Conservation (phyloP, 2,888 invertebrate genomes). For the Drosophila villosipedis region DNA sequence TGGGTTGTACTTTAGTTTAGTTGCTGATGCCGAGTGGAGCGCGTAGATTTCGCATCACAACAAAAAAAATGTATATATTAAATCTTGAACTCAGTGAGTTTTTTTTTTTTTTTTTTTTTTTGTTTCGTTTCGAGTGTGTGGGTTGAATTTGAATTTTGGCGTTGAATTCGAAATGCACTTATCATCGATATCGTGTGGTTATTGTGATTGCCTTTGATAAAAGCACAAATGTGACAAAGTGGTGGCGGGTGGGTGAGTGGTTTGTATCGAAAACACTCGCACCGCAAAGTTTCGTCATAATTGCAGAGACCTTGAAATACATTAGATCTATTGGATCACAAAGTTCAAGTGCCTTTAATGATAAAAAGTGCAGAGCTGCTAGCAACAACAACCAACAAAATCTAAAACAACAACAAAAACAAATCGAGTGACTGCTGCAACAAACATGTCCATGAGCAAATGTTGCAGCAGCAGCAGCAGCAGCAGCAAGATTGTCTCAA, state of each 20-base stretch:
- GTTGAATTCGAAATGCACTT: slow-evolving; percentile 25
- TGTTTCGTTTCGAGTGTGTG: slow-evolving; percentile 7
- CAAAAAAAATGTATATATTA: slow-evolving; percentile 2
- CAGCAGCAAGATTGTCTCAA: slow-evolving; percentile 20
- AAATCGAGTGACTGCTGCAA: slow-evolving; percentile 11
- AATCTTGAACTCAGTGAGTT: slow-evolving; percentile 21
- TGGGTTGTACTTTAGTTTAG: slow-evolving; percentile 75
- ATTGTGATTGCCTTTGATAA: slow-evolving; percentile 41
- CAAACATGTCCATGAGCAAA: slow-evolving; percentile 16
- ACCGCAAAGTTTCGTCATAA: slow-evolving; percentile 8
- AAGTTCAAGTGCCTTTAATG: slow-evolving; percentile 50
- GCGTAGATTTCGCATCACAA: slow-evolving; percentile 68
- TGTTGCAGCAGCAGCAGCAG: slow-evolving; percentile 2
- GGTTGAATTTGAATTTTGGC: slow-evolving; percentile 3
- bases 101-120: not conserved
- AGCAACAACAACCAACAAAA: not conserved
- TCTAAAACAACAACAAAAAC: slow-evolving; percentile 9
- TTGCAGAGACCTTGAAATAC: slow-evolving; percentile 39
- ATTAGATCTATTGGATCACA: slow-evolving; percentile 33
- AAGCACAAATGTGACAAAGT: not conserved
- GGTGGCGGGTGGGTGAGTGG: not conserved
- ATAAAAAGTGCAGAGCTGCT: not conserved
- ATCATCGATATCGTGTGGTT: slow-evolving; percentile 26
- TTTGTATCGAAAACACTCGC: not conserved
- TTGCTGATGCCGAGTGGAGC: slow-evolving; percentile 73